Percentiles rank a stretch among this genome's conserved stretches.
phyloP scores from a whole-genome alignment of 2,888 invertebrate species.

The Carabus problematicus region DNA sequence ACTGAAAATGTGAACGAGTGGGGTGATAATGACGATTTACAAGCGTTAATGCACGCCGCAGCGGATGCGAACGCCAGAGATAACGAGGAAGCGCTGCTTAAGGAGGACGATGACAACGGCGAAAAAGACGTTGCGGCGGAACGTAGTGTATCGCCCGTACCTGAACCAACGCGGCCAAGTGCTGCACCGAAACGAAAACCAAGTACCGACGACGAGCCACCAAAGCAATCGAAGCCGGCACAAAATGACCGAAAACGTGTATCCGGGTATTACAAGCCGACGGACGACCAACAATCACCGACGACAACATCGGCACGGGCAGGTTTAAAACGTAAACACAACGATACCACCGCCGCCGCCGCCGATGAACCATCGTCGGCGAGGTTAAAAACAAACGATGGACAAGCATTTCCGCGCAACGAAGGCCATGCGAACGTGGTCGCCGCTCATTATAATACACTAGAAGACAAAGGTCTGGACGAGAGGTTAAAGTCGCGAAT shows the following conservation, averaged over 20 bases:
- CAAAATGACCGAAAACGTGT: neutral
- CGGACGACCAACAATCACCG: neutral
- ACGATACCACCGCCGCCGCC: too few relatives aligned
- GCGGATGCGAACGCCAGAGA: constrained; percentile 56
- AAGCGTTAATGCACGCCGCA: constrained; percentile 55
- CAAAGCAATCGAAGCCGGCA: constrained; percentile 24
- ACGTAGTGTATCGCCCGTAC: constrained; percentile 43
- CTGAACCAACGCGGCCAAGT: constrained; percentile 23
- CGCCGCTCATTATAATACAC: constrained; percentile 91
- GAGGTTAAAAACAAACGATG: constrained; percentile 44
- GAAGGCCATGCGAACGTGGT: constrained; percentile 69
- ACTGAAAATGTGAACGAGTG: constrained; percentile 38
- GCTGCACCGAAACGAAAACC: constrained; percentile 33
- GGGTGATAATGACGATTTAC: constrained; percentile 53
- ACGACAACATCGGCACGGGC: neutral
- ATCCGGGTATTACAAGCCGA: constrained; percentile 18
- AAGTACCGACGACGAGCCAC: neutral
- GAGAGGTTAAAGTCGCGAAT: constrained; percentile 89
- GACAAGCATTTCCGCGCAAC: constrained; percentile 32
- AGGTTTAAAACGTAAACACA: constrained; percentile 27
- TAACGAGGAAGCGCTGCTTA: constrained; percentile 46
- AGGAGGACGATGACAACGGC: constrained; percentile 39
- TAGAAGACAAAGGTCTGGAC: constrained; percentile 82
- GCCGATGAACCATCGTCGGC: constrained; percentile 33
- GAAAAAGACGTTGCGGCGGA: constrained; percentile 44